phyloP scores from a whole-genome alignment of 2,888 invertebrate genomes.

The Odontothrips loti region DNA sequence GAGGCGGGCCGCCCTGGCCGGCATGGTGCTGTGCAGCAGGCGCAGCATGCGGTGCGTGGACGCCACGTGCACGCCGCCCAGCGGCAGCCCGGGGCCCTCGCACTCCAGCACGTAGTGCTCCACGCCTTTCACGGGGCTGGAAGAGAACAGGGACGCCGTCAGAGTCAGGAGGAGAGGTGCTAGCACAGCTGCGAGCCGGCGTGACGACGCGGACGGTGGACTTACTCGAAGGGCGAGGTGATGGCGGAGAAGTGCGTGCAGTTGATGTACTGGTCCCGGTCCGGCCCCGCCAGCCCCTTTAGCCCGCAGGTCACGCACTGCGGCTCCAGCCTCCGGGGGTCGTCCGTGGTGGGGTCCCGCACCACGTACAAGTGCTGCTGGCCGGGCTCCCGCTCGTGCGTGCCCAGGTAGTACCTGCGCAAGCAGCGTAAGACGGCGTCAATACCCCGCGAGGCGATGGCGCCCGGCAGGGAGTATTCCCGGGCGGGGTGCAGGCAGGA shows the following conservation, averaged over 20 bases:
- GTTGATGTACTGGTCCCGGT: conserved; percentile 74
- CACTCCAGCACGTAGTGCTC: conserved; percentile 75
- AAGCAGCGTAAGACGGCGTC: not conserved
- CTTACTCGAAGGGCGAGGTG: conserved; percentile 40
- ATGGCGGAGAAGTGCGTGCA: conserved; percentile 82
- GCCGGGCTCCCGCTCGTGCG: conserved; percentile 76
- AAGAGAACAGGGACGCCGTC: not conserved
- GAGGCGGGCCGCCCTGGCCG: conserved; percentile 48
- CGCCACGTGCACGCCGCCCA: conserved; percentile 73
- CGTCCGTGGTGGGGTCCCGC: conserved; percentile 67
- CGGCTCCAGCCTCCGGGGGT: conserved; percentile 64
- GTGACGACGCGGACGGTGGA: not conserved
- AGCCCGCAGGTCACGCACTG: conserved; percentile 83
- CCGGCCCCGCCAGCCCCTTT: conserved; percentile 69
- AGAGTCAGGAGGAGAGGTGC: conserved; percentile 26
- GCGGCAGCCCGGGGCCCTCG: conserved; percentile 85
- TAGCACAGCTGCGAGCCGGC: conserved; percentile 1
- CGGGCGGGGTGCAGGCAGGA: not conserved
- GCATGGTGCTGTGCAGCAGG: conserved; percentile 69
- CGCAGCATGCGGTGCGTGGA: conserved; percentile 70
- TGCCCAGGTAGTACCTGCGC: conserved; percentile 58
- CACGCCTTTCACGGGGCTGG: conserved; percentile 35
- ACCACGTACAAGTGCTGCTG: conserved; percentile 86
- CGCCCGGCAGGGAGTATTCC: not conserved
- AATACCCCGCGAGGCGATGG: not conserved